Conservation (phyloP, 2,113 vertebrate genomes). For the Bucco capensis region DNA sequence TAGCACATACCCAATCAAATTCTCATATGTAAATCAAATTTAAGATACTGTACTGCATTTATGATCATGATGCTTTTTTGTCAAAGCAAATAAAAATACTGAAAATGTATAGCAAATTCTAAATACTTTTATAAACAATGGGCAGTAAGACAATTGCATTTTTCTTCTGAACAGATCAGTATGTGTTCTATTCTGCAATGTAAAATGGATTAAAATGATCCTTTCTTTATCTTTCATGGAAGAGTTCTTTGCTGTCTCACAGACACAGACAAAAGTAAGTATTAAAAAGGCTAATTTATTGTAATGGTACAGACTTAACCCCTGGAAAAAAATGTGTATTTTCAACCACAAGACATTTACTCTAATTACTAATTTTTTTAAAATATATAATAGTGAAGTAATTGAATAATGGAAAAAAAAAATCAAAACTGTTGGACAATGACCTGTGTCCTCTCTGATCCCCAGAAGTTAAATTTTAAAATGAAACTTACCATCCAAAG, state of each 20-base stretch:
- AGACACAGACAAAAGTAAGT: neutral
- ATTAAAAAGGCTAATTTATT: neutral
- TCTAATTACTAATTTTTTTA: neutral
- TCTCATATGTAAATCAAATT: neutral
- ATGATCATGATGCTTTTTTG: constrained; percentile 4
- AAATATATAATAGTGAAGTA: neutral
- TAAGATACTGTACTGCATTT: constrained; percentile 14
- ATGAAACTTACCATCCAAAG: neutral
- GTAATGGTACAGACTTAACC: neutral
- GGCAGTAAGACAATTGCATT: neutral
- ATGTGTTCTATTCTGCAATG: neutral
- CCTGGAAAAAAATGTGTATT: neutral
- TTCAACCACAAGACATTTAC: neutral
- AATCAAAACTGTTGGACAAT: neutral
- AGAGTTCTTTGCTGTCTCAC: neutral
- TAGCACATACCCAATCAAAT: constrained; percentile 22
- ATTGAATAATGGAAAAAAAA: neutral
- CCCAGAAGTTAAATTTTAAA: neutral
- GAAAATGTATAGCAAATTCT: neutral
- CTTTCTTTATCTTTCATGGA: neutral
- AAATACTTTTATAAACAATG: neutral
- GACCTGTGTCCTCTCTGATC: neutral
- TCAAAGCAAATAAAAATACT: constrained; percentile 39
- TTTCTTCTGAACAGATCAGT: neutral
- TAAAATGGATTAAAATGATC: neutral